These are phyloP conservation scores for Amphipoea lucens DNA, from an alignment of 2,888 invertebrate species.

Conservation along the genomic window DNA sequence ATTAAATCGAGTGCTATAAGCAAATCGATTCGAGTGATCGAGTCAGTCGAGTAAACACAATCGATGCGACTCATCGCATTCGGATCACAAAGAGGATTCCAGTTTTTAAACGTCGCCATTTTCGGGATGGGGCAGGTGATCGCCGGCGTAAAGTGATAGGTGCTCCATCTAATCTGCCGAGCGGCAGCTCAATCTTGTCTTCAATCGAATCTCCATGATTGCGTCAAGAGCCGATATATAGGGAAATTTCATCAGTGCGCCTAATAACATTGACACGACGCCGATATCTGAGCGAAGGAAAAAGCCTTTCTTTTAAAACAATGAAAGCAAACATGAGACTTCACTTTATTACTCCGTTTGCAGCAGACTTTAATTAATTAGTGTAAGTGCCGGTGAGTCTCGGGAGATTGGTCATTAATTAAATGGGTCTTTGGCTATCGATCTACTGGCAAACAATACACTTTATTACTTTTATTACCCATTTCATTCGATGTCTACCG, in stretches of 20 bases:
- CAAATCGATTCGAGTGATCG: conserved; percentile 64
- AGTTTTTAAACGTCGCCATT: conserved; percentile 70
- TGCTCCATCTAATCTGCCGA: conserved; percentile 76
- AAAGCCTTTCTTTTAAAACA: conserved; percentile 72
- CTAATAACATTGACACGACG: conserved; percentile 65
- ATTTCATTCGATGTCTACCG: conserved; percentile 81
- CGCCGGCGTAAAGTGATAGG: conserved; percentile 73
- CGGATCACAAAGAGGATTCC: conserved; percentile 73
- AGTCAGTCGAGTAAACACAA: conserved; percentile 73
- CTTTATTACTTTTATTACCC: conserved; percentile 87
- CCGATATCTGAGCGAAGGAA: conserved; percentile 53
- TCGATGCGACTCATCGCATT: conserved; percentile 70
- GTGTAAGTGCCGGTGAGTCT: conserved; percentile 88
- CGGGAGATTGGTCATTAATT: conserved; percentile 89
- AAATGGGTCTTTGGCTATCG: conserved; percentile 86
- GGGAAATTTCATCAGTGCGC: conserved; percentile 64
- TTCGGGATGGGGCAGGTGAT: conserved; percentile 74
- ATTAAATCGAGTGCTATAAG: conserved; percentile 64
- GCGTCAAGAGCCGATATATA: conserved; percentile 74
- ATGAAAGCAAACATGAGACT: conserved; percentile 78
- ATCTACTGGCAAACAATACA: conserved; percentile 87
- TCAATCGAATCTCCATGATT: conserved; percentile 80
- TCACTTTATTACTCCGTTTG: conserved; percentile 82
- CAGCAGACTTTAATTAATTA: conserved; percentile 87
- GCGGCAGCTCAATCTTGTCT: conserved; percentile 76